Base-by-base conservation (phyloP, 2,797 vertebrate species). In the Rhinichthys osculus region DNA sequence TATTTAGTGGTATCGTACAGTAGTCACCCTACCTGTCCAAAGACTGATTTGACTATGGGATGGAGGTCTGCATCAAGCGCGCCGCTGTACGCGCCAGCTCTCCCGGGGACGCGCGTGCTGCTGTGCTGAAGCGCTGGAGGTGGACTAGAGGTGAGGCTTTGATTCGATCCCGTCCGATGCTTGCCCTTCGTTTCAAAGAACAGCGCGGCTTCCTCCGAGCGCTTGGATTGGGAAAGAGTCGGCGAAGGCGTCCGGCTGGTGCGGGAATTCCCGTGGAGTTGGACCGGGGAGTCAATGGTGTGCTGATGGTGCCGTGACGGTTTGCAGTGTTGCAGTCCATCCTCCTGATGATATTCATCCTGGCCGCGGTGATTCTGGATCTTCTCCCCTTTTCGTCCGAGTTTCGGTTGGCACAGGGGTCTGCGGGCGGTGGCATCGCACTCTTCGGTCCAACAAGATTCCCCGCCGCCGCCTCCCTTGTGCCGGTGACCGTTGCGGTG, bases 1-100 rank as follows among this genome's bases (percentile, higher is more conserved):
- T 30, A 16, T 2, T 16, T 3, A 30, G 14, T 21, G 35, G 5
- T 38, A 5, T n/a, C 59, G 52, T 42, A 16, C 47, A 62, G 19
- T n/a, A 7, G 27, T 79, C 38, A 92, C 79, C 94, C 94, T 94
- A 96, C 96, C 95, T 97, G 97, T 78, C 96, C 95, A 78, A 96
- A 99, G 84, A 97, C 97, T 33, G 98, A 97, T 94, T 96, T 97
- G 83, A 99, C 96, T 82, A 98, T 98, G 83, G 96, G 96, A 91
- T 89, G 96, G 90, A 95, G 94, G 89, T 88, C 95, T 94, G 89
- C 93, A 91, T 94, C 94, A 66, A 89, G 88, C 87, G 95, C 95
- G 21, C 88, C 87, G 21, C 92, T 90, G 42, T 85, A 90, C 79
- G 92, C 90, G 64, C 85, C 87, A 17, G 50, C 13, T 89, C 91